Evolutionary conservation across 2,888 invertebrate species (phyloP), one percentile per base, ranked within the genome.

Genomic region (Parascotia fuliginaria): DNA sequence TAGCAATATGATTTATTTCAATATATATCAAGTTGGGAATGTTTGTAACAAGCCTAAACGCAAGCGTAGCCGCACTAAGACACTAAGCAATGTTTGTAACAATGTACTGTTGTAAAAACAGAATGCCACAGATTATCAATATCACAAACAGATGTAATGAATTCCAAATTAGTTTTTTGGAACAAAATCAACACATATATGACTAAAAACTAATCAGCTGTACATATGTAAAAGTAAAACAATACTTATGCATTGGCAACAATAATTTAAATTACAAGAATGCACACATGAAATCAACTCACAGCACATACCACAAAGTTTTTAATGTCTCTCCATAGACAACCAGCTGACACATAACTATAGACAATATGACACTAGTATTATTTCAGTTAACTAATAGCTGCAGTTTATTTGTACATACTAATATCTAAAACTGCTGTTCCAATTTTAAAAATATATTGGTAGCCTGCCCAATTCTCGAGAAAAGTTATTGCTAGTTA

Each of bases 201-300:
- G 11, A 33, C 13, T 4, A 33, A 29, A 34, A 39, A 33, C 24
- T 27, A 46, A 34, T 13, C 11, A 15, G 15, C 46, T 46, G 40
- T 46, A 46, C 40, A 46, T 9, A 36, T 12, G 36, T 36, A 51
- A 38, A 60, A 56, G 19, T 50, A 52, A 46, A 51, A 34, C 43
- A 24, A 24, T 6, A 60, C 53, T 37, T 51, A 55, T 15, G 19
- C 51, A 46, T 41, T 42, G 48, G 55, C 55, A 47, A 54, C 42
- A 2, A 48, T 54, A 29, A 48, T 13, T 55, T 53, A 38, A 49
- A 42, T 53, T 46, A 53, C 56, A 38, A 59, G 50, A 43, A 55
- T 48, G 47, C 64, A 64, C 60, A 55, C 58, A 43, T 41, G 39
- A 60, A 53, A 49, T 51, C 36, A 64, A 54, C 55, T 59, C 65